Evolutionary conservation across 2,113 vertebrate genomes (phyloP).

Genomic region (Nestor notabilis): DNA sequence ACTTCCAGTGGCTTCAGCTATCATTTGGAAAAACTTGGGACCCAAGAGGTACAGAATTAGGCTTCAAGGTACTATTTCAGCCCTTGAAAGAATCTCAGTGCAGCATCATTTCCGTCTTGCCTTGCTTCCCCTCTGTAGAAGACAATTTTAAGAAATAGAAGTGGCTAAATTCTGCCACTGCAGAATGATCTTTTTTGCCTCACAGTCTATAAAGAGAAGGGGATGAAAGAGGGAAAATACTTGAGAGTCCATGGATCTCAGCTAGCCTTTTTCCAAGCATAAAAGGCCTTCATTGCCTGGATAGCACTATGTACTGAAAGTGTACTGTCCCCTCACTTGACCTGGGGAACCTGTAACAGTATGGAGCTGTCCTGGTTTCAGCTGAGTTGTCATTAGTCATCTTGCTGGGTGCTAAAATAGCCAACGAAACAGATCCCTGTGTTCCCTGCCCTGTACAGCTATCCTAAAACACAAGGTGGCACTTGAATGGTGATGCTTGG

Average conservation of each 20-base stretch:
- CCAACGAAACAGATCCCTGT: background rate
- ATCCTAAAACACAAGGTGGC: background rate
- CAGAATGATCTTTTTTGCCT: background rate
- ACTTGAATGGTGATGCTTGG: rapidly evolving
- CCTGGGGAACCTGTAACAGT: background rate
- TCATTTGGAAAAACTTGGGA: background rate
- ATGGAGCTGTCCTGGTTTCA: background rate
- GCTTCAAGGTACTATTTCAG: background rate
- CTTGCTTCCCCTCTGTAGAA: background rate
- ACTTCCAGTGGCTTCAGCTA: background rate
- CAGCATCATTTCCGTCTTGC: background rate
- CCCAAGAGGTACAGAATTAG: background rate
- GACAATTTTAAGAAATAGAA: background rate
- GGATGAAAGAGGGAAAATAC: background rate
- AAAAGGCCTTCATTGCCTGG: background rate
- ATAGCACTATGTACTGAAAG: background rate
- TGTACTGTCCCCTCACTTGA: background rate
- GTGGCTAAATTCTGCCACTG: background rate
- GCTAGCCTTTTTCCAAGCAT: background rate
- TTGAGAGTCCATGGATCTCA: background rate
- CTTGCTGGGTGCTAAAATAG: background rate
- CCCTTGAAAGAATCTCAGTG: background rate
- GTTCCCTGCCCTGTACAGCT: background rate
- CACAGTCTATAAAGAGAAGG: background rate
- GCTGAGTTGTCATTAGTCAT: background rate